Evolutionary conservation across 2,888 invertebrate genomes (phyloP), one percentile per base, ranked within the genome.

Genomic region (Megaustenia siamemsis): DNA sequence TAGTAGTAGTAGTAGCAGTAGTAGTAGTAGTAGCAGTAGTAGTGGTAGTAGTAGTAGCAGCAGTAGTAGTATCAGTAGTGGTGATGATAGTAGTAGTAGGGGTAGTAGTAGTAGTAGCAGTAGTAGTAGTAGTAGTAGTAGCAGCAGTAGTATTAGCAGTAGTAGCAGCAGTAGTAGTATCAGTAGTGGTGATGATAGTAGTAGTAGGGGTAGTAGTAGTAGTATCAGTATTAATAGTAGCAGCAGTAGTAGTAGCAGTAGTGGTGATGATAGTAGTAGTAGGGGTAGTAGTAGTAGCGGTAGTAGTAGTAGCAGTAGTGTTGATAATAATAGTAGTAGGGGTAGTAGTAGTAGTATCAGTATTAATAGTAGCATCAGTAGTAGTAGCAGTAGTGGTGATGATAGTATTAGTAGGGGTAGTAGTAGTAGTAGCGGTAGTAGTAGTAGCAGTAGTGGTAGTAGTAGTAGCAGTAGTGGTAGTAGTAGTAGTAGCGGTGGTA

Each of bases 271-370:
- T 43, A 28, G 28, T 28, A 75, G 49, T 28, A 53, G 40, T n/a
- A 63, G 60, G 3, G 24, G 40, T 38, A 43, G 66, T 40, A 79
- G 24, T 60, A 60, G 38, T 60, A 78, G 56, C 35, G 35, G 56
- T 60, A 60, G 56, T 78, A 78, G 56, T 60, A 78, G 56, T 24
- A 49, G 45, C 0, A 76, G 45, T 49, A 49, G n/a, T 76, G 49
- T 24, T 49, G 49, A 3, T 49, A 76, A 8, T 49, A 76, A n/a
- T 76, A 76, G 45, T 49, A 76, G 45, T 76, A 76, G 76, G 6
- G 49, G 76, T 49, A 76, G 76, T 45, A 76, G 76, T 4, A 76
- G 76, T n/a, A 76, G 53, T 45, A 76, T 49, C 28, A 76, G 53
- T 12, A 49, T 12, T 49, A 49, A 53, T 45, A 49, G 76, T 49